phyloP scores from a whole-genome alignment of 2,888 invertebrate genomes.

The Eupithecia vulgata region DNA sequence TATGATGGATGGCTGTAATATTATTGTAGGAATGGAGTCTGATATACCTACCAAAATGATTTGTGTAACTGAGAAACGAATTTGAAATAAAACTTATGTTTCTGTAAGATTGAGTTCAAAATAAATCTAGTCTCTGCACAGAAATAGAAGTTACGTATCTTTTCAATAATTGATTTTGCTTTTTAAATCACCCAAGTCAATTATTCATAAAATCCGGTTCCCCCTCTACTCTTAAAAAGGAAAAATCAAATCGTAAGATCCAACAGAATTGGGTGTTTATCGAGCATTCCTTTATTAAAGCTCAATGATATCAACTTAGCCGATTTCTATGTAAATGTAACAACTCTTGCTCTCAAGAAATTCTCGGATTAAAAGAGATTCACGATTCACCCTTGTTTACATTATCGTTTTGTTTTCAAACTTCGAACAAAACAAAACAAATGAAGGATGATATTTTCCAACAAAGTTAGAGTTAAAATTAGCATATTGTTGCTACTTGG shows the following conservation, averaged over 20 bases:
- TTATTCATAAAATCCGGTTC: slow-evolving; percentile 2
- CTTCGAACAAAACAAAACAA: slow-evolving; percentile 33
- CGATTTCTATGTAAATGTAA: slow-evolving; percentile 75
- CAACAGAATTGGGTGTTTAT: slow-evolving; percentile 67
- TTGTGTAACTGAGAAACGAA: background rate
- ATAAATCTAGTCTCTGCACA: background rate
- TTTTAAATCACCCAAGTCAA: background rate
- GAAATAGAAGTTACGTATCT: background rate
- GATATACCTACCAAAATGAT: background rate
- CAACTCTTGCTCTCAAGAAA: slow-evolving; percentile 73
- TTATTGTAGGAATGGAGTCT: background rate
- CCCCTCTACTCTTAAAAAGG: slow-evolving; percentile 45
- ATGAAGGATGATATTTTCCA: background rate
- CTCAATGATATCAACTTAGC: slow-evolving; percentile 64
- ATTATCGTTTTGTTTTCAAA: slow-evolving; percentile 52
- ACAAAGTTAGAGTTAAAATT: slow-evolving; percentile 19
- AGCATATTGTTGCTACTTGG: background rate
- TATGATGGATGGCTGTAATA: slow-evolving; percentile 14
- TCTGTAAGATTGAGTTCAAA: background rate
- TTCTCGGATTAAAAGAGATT: slow-evolving; percentile 64
- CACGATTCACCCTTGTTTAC: slow-evolving; percentile 63
- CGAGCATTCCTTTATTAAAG: slow-evolving; percentile 67
- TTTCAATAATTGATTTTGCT: background rate
- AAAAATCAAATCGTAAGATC: slow-evolving; percentile 48
- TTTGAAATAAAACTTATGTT: background rate